phyloP scores from a whole-genome alignment of 2,888 invertebrate genomes.

The Thymelicus sylvestris region DNA sequence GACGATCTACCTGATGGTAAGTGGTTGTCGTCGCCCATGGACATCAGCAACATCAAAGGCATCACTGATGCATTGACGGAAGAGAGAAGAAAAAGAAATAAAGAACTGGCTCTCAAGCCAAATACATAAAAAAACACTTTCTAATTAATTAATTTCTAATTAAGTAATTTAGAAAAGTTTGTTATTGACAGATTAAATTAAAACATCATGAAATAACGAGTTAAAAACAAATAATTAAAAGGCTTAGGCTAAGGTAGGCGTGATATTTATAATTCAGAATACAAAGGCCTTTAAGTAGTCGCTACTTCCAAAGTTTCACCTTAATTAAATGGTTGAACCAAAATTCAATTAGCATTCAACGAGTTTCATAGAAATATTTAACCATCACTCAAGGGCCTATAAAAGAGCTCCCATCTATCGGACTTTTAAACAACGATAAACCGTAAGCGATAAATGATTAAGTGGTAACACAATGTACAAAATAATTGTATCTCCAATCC shows the following conservation, averaged over 20 bases:
- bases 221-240: conserved; percentile 20
- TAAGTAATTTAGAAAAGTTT: background rate
- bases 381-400: conserved; percentile 35
- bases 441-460: too few species aligned
- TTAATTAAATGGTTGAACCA: conserved; percentile 35
- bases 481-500: too few species aligned
- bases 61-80: too few species aligned
- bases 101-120: too few species aligned
- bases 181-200: background rate
- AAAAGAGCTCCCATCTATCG: conserved; percentile 7
- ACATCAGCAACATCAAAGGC: too few species aligned
- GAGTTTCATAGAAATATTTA: conserved; percentile 33
- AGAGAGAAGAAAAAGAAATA: too few species aligned
- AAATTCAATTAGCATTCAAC: conserved; percentile 34
- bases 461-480: too few species aligned
- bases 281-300: background rate
- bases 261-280: conserved; percentile 6
- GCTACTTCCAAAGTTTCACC: conserved; percentile 23
- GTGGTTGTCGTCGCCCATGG: too few species aligned
- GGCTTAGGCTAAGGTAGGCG: background rate
- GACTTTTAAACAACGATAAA: background rate
- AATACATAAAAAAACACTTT: too few species aligned
- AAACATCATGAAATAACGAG: background rate
- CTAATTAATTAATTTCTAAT: too few species aligned
- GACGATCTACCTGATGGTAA: too few species aligned